These are phyloP conservation scores for Dusona sp. DNA, from an alignment of 2,888 invertebrate genomes.

Conservation along the genomic window DNA sequence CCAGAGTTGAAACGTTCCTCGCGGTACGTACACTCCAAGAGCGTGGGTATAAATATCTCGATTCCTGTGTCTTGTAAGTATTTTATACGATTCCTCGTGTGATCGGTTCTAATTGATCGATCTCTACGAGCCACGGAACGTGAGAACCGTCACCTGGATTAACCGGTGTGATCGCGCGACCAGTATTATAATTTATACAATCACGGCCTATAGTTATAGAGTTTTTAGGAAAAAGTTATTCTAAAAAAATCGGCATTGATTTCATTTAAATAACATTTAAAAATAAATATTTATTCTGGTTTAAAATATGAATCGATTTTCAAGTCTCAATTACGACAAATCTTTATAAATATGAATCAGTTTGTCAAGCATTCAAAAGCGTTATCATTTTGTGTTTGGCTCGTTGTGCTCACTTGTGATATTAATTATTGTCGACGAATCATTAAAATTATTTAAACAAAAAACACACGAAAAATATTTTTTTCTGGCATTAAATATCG, in stretches of 20 bases:
- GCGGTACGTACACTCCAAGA: not conserved
- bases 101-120: constrained; percentile 70
- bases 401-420: too few relatives aligned
- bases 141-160: constrained; percentile 69
- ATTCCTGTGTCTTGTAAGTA: constrained; percentile 42
- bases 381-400: too few relatives aligned
- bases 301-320: not conserved
- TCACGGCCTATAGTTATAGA: not conserved
- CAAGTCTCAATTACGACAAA: not conserved
- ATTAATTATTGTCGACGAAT: too few relatives aligned
- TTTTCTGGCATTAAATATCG: too few relatives aligned
- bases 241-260: not conserved
- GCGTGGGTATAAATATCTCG: constrained; percentile 45
- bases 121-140: constrained; percentile 61
- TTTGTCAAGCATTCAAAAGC: not conserved
- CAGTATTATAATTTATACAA: constrained; percentile 1
- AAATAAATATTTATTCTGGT: not conserved
- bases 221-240: not conserved
- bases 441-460: too few relatives aligned
- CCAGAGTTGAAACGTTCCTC: constrained; percentile 32
- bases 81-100: constrained; percentile 60
- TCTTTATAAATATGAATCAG: not conserved
- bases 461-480: too few relatives aligned
- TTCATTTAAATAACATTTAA: not conserved
- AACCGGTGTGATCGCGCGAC: constrained; percentile 58